phyloP scores from a whole-genome alignment of 2,113 vertebrate genomes.

The Phaethornis superciliosus region DNA sequence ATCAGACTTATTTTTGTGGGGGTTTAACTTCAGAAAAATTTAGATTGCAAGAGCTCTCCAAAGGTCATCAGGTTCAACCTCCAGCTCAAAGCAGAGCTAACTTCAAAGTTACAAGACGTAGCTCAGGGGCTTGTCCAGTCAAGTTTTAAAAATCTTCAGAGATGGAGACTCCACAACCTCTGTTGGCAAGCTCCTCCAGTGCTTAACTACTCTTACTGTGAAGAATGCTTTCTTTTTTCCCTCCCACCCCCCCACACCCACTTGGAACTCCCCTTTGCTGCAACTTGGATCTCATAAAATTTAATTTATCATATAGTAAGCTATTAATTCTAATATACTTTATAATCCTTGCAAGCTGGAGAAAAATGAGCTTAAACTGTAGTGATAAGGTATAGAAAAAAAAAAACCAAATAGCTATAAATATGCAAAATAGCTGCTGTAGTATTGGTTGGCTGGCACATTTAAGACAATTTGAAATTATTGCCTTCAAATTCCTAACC shows the following conservation, averaged over 20 bases:
- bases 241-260: not conserved
- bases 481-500: slow-evolving; percentile 23
- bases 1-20: not conserved
- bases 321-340: not conserved
- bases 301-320: not conserved
- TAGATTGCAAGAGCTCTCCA: not conserved
- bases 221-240: not conserved
- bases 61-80: not conserved
- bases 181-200: not conserved
- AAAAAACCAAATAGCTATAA: not conserved
- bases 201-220: not conserved
- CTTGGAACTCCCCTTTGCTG: not conserved
- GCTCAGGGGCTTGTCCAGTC: not conserved
- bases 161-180: not conserved
- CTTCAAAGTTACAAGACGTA: not conserved
- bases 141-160: not conserved
- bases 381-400: not conserved
- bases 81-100: not conserved
- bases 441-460: not conserved
- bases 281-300: not conserved
- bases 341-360: not conserved
- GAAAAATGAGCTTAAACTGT: not conserved
- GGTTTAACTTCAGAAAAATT: not conserved
- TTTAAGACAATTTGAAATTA: slow-evolving; percentile 13
- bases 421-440: slow-evolving; percentile 22